Percentiles rank a stretch among this genome's conserved stretches.
Evolutionary conservation across 2,888 invertebrate species (phyloP).

Genomic region (Digitonthophagus gazella): DNA sequence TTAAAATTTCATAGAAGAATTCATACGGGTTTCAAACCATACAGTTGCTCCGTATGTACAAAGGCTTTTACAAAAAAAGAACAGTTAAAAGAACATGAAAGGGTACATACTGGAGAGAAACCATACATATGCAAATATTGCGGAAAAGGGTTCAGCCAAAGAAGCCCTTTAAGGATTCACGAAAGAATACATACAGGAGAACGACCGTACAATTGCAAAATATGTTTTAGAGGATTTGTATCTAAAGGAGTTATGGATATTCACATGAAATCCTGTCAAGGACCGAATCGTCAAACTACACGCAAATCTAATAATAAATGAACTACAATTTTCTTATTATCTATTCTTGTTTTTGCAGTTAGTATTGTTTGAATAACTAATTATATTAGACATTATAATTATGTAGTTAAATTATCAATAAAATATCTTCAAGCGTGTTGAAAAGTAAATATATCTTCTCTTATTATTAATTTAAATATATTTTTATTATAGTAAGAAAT

Average conservation of each 20-base stretch:
- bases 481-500: too few species aligned
- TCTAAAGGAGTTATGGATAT: constrained; percentile 46
- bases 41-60: constrained; percentile 45
- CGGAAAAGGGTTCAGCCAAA: constrained; percentile 50
- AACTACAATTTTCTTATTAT: not conserved
- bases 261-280: constrained; percentile 43
- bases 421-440: too few species aligned
- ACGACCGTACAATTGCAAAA: constrained; percentile 56
- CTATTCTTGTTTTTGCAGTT: constrained; percentile 2
- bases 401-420: too few species aligned
- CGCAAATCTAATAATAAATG: not conserved
- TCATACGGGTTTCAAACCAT: constrained; percentile 53
- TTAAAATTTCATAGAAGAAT: constrained; percentile 46
- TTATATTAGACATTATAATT: too few species aligned
- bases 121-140: constrained; percentile 34
- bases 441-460: too few species aligned
- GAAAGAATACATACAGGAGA: constrained; percentile 62
- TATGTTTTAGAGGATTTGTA: constrained; percentile 45
- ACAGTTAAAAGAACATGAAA: constrained; percentile 34
- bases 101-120: constrained; percentile 35
- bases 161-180: constrained; percentile 60
- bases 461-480: too few species aligned
- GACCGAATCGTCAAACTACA: constrained; percentile 10
- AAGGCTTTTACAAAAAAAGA: constrained; percentile 53
- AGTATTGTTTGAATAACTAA: too few species aligned